Conservation (phyloP, 35 echinoderm and acorn worm species). For the Apostichopus japonicus region DNA sequence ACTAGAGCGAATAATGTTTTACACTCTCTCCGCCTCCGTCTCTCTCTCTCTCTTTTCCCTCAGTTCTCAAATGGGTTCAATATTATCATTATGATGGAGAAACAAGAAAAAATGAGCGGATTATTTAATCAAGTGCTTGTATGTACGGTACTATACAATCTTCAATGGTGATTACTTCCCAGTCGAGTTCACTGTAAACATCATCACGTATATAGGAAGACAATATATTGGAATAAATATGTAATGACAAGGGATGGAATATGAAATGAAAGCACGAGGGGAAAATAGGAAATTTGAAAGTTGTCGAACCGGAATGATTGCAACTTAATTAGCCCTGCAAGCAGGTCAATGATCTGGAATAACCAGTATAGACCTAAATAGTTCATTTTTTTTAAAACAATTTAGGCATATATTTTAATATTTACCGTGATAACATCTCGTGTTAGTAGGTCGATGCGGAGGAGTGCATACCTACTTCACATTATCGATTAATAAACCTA, state of each 20-base stretch:
- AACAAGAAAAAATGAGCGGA: background rate
- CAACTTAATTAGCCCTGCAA: background rate
- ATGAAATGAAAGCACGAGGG: background rate
- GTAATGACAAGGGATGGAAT: background rate
- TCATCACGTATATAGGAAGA: too few species aligned
- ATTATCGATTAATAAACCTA: too few species aligned
- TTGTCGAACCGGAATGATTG: background rate
- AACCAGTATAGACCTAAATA: background rate
- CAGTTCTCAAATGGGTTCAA: background rate
- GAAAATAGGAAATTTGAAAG: background rate
- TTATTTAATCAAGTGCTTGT: background rate
- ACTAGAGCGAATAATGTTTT: too few species aligned
- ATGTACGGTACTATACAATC: background rate
- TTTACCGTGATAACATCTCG: too few species aligned
- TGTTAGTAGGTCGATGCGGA: too few species aligned
- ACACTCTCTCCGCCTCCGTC: too few species aligned
- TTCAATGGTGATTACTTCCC: background rate
- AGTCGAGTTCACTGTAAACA: too few species aligned
- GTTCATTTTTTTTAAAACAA: too few species aligned
- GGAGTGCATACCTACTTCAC: too few species aligned
- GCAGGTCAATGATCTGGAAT: background rate
- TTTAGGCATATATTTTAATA: too few species aligned
- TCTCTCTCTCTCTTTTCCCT: background rate
- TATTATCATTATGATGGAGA: background rate
- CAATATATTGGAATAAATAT: background rate